phyloP scores from a whole-genome alignment of 2,888 invertebrate genomes.

The Agrotis exclamationis region DNA sequence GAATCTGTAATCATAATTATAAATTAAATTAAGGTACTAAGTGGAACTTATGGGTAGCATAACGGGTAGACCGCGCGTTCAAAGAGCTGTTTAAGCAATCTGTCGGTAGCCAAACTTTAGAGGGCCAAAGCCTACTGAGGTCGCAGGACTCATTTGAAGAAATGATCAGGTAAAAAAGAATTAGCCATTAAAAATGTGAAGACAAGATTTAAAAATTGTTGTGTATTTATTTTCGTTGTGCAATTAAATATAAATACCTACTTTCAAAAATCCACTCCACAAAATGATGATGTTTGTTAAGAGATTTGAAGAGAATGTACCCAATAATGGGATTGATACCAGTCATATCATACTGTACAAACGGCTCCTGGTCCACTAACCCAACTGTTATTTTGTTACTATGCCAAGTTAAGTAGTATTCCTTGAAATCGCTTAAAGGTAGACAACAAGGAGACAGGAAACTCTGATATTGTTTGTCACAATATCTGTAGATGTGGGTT shows the following conservation, averaged over 20 bases:
- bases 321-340: conserved; percentile 59
- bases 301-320: conserved; percentile 66
- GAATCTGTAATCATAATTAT: conserved; percentile 43
- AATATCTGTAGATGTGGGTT: conserved; percentile 37
- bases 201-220: too few species aligned
- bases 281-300: conserved; percentile 22
- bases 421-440: conserved; percentile 38
- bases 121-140: too few species aligned
- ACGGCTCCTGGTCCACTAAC: conserved; percentile 25
- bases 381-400: conserved; percentile 59
- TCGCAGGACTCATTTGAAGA: too few species aligned
- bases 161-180: too few species aligned
- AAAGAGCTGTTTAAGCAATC: too few species aligned
- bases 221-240: too few species aligned
- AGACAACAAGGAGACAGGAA: conserved; percentile 14
- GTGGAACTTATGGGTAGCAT: neutral
- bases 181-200: too few species aligned
- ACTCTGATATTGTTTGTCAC: conserved; percentile 4
- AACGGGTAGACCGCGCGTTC: too few species aligned
- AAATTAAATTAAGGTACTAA: neutral
- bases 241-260: conserved; percentile 48
- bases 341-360: conserved; percentile 41
- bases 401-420: conserved; percentile 70
- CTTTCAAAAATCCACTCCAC: conserved; percentile 67
- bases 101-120: too few species aligned